Conservation (phyloP, 1,140 invertebrate genomes). For the Drosophila ogumai region DNA sequence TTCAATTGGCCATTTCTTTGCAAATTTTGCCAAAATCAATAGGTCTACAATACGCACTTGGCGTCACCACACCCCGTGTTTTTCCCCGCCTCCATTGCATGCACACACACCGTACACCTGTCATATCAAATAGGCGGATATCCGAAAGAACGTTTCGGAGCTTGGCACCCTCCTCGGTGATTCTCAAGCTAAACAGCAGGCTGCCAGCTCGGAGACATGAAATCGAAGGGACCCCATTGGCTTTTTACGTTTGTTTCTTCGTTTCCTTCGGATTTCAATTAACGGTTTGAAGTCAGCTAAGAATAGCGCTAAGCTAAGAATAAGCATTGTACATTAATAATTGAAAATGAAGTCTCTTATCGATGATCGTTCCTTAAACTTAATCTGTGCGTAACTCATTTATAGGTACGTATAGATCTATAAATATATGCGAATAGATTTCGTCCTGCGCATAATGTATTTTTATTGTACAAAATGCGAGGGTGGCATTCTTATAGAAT, state of each 20-base stretch:
- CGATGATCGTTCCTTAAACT: slow-evolving; percentile 83
- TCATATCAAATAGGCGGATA: slow-evolving; percentile 36
- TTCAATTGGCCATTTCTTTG: slow-evolving; percentile 69
- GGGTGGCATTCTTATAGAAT: slow-evolving; percentile 75
- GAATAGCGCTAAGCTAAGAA: slow-evolving; percentile 49
- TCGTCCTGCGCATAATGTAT: slow-evolving; percentile 72
- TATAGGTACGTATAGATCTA: slow-evolving; percentile 40
- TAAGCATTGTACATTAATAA: slow-evolving; percentile 77
- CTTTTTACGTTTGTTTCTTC: slow-evolving; percentile 18
- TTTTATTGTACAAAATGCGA: slow-evolving; percentile 64
- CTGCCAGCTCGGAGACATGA: slow-evolving; percentile 8
- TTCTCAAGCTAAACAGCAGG: slow-evolving; percentile 19
- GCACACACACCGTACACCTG: slow-evolving; percentile 26
- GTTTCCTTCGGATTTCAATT: slow-evolving; percentile 20
- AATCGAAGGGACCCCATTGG: slow-evolving; percentile 44
- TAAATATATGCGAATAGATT: slow-evolving; percentile 42
- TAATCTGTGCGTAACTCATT: slow-evolving; percentile 54
- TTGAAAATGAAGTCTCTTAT: slow-evolving; percentile 80
- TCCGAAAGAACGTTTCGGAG: slow-evolving; percentile 8
- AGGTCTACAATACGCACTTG: slow-evolving; percentile 26
- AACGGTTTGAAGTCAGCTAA: slow-evolving; percentile 30
- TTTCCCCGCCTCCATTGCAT: slow-evolving; percentile 15
- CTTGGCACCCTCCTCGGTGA: slow-evolving; percentile 27
- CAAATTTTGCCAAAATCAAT: slow-evolving; percentile 82
- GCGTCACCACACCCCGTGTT: slow-evolving; percentile 19